Conservation (phyloP, 2,113 vertebrate genomes). For the Opisthocomus hoazin region DNA sequence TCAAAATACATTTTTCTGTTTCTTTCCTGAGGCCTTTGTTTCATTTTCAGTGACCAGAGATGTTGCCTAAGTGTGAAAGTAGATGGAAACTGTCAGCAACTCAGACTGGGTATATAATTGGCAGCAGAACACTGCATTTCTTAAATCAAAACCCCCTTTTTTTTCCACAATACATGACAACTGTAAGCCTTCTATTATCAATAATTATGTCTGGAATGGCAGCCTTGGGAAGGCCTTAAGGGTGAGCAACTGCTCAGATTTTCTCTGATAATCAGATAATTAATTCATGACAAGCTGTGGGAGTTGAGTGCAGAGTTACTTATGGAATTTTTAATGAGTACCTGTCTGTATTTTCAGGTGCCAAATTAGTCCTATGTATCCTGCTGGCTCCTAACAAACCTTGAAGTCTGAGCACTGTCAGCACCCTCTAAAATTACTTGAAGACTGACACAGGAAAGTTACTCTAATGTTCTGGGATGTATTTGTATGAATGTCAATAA, state of each 20-base stretch:
- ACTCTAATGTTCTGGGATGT: not conserved
- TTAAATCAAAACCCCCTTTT: not conserved
- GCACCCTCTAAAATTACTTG: not conserved
- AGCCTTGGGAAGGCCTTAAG: not conserved
- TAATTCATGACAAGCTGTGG: not conserved
- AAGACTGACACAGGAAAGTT: not conserved
- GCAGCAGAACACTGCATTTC: not conserved
- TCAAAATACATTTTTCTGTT: not conserved
- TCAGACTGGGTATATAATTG: not conserved
- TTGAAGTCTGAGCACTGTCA: not conserved
- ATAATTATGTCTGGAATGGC: not conserved
- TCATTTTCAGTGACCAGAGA: conserved; percentile 8
- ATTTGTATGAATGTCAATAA: not conserved
- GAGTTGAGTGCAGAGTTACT: not conserved
- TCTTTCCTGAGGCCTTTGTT: not conserved
- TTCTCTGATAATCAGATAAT: not conserved
- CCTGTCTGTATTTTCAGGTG: not conserved
- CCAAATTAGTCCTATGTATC: not conserved
- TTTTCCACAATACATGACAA: not conserved
- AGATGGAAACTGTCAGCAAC: conserved; percentile 6
- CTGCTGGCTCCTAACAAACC: not conserved
- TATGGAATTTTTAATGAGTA: not conserved
- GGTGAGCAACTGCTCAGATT: not conserved
- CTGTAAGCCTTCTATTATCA: not conserved
- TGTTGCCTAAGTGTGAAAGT: conserved; percentile 3